Evolutionary conservation across 2,888 invertebrate genomes (phyloP), one percentile per base, ranked within the genome.

Genomic region (Archips crataeganus): DNA sequence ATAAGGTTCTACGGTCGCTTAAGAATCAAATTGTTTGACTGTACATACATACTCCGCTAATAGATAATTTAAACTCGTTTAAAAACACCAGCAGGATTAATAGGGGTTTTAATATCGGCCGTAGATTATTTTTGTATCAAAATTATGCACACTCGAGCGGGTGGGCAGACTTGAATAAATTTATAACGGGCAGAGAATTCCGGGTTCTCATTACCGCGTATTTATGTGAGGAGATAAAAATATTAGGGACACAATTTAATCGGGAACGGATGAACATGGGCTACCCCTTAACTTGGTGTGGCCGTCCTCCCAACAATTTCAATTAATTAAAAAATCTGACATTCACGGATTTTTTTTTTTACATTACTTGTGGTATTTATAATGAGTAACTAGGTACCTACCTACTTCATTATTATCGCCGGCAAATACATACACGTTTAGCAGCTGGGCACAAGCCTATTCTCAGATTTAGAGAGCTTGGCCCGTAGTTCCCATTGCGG

Each of bases 171-270:
- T 93, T 90, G 91, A 91, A 94, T 93, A 92, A 93, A 94, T 94
- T 93, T 92, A 79, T 89, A 89, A 89, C 87, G 84, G 86, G 82
- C 83, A 86, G 93, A 92, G 91, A 93, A 93, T 93, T 90, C 88
- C 82, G 88, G 90, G 84, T 85, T 81, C 94, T 94, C 94, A 94
- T 94, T 94, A 94, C 90, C 80, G 88, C 77, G 92, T 94, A 94
- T 94, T 94, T 94, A 94, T 94, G 93, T 87, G 90, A 87, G 82
- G 85, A 94, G 94, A 94, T 94, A 94, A 94, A 94, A 94, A 94
- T 94, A 93, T 94, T 93, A 93, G 94, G 94, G 94, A 92, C 92
- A 91, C 86, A 74, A 79, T 88, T 90, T 91, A 92, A 94, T 94
- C 94, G 93, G 84, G 84, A 90, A 90, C 88, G 92, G 90, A 92